These are phyloP conservation scores for Columbina picui DNA, from an alignment of 2,113 vertebrate genomes.

Conservation along the genomic window DNA sequence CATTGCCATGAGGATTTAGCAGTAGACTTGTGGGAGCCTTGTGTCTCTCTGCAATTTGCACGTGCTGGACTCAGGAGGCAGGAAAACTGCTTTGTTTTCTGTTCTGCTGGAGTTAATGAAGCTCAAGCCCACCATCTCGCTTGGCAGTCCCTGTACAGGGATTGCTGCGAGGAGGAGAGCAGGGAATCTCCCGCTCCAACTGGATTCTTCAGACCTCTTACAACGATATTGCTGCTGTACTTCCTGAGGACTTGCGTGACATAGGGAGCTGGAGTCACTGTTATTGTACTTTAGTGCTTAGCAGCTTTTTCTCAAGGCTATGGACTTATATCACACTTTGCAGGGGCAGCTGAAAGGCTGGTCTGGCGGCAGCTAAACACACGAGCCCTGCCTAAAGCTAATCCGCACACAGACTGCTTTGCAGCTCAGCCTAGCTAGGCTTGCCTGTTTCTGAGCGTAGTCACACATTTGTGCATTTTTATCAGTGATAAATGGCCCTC, in stretches of 20 bases:
- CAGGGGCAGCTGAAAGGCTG: not conserved
- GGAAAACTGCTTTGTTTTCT: not conserved
- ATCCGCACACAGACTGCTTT: not conserved
- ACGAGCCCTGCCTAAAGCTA: not conserved
- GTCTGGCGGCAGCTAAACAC: not conserved
- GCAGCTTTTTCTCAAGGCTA: not conserved
- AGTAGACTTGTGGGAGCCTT: not conserved
- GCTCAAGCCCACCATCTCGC: not conserved
- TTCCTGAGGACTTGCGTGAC: too few relatives aligned
- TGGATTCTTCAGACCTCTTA: not conserved
- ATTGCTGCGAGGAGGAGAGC: not conserved
- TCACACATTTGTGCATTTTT: not conserved
- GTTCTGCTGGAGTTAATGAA: not conserved
- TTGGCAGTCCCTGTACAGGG: not conserved
- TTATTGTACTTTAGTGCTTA: not conserved
- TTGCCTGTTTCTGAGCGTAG: not conserved
- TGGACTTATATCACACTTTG: not conserved
- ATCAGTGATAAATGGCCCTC: fast-evolving
- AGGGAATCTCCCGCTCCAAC: not conserved
- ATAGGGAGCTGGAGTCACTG: not conserved
- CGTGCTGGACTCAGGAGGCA: not conserved
- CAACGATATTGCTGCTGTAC: not conserved
- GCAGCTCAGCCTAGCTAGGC: not conserved
- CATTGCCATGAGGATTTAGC: not conserved
- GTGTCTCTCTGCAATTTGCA: not conserved